Conservation (phyloP, 2,797 vertebrate genomes). For the Morelia viridis region DNA sequence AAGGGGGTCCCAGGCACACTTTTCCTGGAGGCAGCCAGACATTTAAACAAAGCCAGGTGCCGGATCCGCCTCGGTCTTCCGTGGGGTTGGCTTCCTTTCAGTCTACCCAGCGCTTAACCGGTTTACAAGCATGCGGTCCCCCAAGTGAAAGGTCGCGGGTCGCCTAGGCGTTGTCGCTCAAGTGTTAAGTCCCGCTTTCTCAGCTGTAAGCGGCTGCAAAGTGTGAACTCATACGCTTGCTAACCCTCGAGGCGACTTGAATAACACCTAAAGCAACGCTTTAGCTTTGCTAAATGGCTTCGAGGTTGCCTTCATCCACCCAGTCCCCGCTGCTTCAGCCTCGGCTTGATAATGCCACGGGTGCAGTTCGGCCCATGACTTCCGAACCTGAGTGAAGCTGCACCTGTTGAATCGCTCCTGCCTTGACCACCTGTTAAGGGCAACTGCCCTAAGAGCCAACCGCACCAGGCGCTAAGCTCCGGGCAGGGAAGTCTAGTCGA, state of each 20-base stretch:
- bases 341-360: not conserved
- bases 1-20: not conserved
- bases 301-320: not conserved
- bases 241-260: not conserved
- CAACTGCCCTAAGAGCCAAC: not conserved
- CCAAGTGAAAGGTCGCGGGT: too few species aligned
- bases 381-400: not conserved
- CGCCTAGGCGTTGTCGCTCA: not conserved
- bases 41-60: not conserved
- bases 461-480: not conserved
- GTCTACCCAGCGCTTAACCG: not conserved
- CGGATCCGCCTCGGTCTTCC: not conserved
- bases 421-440: not conserved
- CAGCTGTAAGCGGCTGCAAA: not conserved
- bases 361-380: not conserved
- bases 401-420: constrained; percentile 13
- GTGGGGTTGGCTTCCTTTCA: too few species aligned
- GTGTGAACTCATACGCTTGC: not conserved
- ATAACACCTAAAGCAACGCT: not conserved
- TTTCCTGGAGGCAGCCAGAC: not conserved
- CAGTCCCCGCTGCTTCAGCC: too few species aligned
- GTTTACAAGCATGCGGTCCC: not conserved
- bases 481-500: not conserved
- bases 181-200: not conserved
- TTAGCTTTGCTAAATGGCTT: not conserved